Evolutionary conservation across 2,888 invertebrate species (phyloP).

Genomic region (Seladonia tumulorum): DNA sequence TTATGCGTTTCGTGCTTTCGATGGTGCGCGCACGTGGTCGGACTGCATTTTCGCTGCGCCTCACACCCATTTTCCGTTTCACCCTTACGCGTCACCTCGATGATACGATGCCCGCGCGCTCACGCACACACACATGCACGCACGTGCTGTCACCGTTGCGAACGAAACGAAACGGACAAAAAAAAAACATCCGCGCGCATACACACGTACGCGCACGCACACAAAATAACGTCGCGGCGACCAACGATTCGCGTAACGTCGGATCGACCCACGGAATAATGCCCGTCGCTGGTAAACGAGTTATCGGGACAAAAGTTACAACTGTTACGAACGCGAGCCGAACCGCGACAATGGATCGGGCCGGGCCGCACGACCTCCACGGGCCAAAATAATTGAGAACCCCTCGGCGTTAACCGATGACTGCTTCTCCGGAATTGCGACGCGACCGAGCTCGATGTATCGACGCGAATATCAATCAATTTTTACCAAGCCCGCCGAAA

Average conservation of each 20-base stretch:
- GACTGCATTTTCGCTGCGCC: constrained; percentile 41
- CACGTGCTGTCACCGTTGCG: not conserved
- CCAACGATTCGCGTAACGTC: constrained; percentile 55
- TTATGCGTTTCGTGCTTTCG: constrained; percentile 70
- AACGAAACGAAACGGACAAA: constrained; percentile 13
- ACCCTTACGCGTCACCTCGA: constrained; percentile 46
- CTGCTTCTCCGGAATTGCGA: constrained; percentile 7
- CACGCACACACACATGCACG: not conserved
- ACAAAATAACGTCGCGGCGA: constrained; percentile 9
- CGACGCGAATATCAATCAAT: constrained; percentile 5
- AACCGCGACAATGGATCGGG: constrained; percentile 55
- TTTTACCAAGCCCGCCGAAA: not conserved
- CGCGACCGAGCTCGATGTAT: not conserved
- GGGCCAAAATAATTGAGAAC: constrained; percentile 48
- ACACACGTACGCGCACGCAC: not conserved
- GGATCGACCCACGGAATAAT: constrained; percentile 64
- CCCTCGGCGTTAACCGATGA: constrained; percentile 15
- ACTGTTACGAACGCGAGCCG: constrained; percentile 61
- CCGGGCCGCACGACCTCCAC: not conserved
- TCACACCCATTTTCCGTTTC: constrained; percentile 19
- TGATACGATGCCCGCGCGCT: constrained; percentile 6
- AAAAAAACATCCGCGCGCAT: not conserved
- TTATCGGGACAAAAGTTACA: constrained; percentile 69
- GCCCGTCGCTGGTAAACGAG: constrained; percentile 63
- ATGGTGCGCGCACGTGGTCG: constrained; percentile 54